A percentile compares a stretch with the other conserved stretches of the same genome.
Evolutionary conservation across 2,797 vertebrate species (phyloP).

Genomic region (Malacoraja senta): DNA sequence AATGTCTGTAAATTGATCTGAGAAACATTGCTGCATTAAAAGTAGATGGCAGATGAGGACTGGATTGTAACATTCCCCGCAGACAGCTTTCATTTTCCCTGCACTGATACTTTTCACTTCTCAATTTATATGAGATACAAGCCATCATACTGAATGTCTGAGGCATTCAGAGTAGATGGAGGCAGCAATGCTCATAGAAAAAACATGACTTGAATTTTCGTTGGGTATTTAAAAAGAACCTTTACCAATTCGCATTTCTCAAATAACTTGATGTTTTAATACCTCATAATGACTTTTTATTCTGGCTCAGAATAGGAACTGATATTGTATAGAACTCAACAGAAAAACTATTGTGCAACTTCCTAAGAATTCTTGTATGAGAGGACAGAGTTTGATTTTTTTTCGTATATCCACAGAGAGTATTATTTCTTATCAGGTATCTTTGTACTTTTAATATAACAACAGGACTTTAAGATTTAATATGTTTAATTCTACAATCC

Average conservation of each 20-base stretch:
- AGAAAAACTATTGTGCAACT: slow-evolving; percentile 51
- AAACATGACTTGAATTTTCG: slow-evolving; percentile 43
- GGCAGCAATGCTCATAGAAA: slow-evolving; percentile 41
- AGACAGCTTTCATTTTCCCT: slow-evolving; percentile 27
- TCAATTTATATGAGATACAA: slow-evolving; percentile 51
- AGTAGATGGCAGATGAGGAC: neutral
- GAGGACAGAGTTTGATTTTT: slow-evolving; percentile 38
- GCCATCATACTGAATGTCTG: slow-evolving; percentile 49
- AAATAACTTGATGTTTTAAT: slow-evolving; percentile 51
- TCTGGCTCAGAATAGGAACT: slow-evolving; percentile 50
- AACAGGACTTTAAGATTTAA: neutral
- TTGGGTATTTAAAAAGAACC: slow-evolving; percentile 40
- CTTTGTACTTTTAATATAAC: neutral
- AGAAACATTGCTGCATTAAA: slow-evolving; percentile 35
- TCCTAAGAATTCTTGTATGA: slow-evolving; percentile 52
- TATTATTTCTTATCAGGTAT: neutral
- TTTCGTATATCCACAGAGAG: neutral
- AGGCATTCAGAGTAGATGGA: slow-evolving; percentile 49
- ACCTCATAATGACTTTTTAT: slow-evolving; percentile 53
- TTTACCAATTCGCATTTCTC: slow-evolving; percentile 52
- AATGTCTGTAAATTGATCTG: slow-evolving; percentile 36
- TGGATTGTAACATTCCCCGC: slow-evolving; percentile 25
- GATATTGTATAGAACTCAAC: slow-evolving; percentile 49
- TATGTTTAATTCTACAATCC: neutral
- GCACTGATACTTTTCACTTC: slow-evolving; percentile 38